Evolutionary conservation across 2,888 invertebrate species (phyloP), one percentile per base, ranked within the genome.

Genomic region (Yponomeuta sedellus): DNA sequence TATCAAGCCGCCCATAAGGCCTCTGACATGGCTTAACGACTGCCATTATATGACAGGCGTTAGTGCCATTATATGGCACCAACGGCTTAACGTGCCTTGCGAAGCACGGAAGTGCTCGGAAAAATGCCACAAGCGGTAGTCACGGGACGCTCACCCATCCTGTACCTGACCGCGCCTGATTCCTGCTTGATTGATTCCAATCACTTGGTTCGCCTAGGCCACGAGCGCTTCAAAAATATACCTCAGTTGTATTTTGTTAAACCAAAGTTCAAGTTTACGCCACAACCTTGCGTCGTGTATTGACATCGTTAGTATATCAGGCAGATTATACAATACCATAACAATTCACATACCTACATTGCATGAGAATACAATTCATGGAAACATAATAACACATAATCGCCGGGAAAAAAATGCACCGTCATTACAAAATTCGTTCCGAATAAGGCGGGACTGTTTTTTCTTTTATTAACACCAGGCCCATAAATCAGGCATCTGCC

Each of bases 221-320:
- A n/a, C n/a, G n/a, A n/a, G n/a, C n/a, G n/a, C n/a, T n/a, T n/a
- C n/a, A n/a, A n/a, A n/a, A n/a, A 22, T 10, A 59, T 59, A 59
- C 25, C 20, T 59, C 16, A 12, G 34, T 8, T 34, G 34, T 34
- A 34, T 34, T 34, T 34, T 34, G 34, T 34, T 34, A 8, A 59
- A 22, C 20, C 20, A 59, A 0, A 59, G 59, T 59, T 59, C 59
- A 59, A 59, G 59, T 59, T 59, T 59, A 25, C 25, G 20, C 19
- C 59, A 22, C 25, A 20, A 59, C 59, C 59, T 59, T 20, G 20
- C 20, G 12, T 20, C 59, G 59, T 59, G 11, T 59, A 59, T 59
- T 59, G 59, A 59, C 59, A 59, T 59, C 0, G 59, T 59, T 59
- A 20, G 59, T 52, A 59, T 59, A 11, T 59, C 1, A 58, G 19